A percentile compares a stretch with the other conserved stretches of the same genome.
Conservation (phyloP, 1,140 invertebrate genomes). For the Anastrepha ludens region DNA sequence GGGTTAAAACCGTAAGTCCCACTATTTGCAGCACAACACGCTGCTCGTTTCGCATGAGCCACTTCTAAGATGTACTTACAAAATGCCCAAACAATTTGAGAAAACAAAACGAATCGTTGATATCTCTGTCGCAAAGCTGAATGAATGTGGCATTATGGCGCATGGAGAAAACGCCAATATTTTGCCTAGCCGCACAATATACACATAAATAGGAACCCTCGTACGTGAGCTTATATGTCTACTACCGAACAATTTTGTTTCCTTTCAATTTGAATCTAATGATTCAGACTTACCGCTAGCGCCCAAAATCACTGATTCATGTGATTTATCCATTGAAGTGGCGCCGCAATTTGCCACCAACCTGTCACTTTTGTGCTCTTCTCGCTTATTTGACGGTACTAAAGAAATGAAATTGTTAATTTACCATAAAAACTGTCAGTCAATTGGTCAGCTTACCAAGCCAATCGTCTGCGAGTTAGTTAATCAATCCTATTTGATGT, state of each 20-base stretch:
- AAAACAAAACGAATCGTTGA: too few relatives aligned
- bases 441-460: not conserved
- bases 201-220: too few relatives aligned
- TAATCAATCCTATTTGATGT: not conserved
- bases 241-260: not conserved
- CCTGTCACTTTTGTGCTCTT: not conserved
- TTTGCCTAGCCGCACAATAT: too few relatives aligned
- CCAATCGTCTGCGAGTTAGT: not conserved
- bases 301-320: not conserved
- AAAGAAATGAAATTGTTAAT: conserved; percentile 1
- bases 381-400: not conserved
- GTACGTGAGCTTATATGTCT: not conserved
- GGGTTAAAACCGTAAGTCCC: too few relatives aligned
- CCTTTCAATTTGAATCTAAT: not conserved
- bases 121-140: too few relatives aligned
- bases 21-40: too few relatives aligned
- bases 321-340: not conserved
- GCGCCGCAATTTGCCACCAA: not conserved
- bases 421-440: not conserved
- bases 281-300: not conserved
- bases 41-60: too few relatives aligned
- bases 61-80: too few relatives aligned
- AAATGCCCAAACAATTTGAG: too few relatives aligned
- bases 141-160: too few relatives aligned
- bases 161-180: too few relatives aligned